Conservation (phyloP, 1,140 invertebrate species). For the Neodiprion fabricii region DNA sequence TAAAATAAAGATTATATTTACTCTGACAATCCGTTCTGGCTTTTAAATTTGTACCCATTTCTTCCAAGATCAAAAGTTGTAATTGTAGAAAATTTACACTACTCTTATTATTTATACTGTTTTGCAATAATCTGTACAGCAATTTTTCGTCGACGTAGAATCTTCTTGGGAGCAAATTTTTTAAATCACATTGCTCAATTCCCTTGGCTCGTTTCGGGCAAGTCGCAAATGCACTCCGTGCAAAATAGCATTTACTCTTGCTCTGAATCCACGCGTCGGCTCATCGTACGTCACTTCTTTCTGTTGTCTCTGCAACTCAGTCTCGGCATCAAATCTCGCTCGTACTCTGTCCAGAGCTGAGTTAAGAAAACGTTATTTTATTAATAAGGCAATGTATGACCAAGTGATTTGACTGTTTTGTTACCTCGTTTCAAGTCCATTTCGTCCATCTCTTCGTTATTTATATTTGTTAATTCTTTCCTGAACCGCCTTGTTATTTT, state of each 20-base stretch:
- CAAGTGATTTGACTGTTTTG: background rate
- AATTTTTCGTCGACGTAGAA: background rate
- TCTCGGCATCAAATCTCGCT: slow-evolving; percentile 57
- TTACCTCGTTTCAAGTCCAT: slow-evolving; percentile 82
- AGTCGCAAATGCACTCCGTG: slow-evolving; percentile 42
- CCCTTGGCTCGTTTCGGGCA: slow-evolving; percentile 33
- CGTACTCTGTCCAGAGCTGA: slow-evolving; percentile 61
- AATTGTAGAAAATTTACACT: slow-evolving; percentile 17
- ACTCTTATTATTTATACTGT: slow-evolving; percentile 16
- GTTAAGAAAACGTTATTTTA: too few species aligned
- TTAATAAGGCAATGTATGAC: too few species aligned
- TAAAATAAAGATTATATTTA: slow-evolving; percentile 49
- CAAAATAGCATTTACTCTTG: slow-evolving; percentile 46
- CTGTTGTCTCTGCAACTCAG: slow-evolving; percentile 41
- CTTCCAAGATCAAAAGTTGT: slow-evolving; percentile 2
- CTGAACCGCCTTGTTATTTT: slow-evolving; percentile 84
- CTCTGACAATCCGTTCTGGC: slow-evolving; percentile 25
- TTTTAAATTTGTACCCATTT: background rate
- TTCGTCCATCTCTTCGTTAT: slow-evolving; percentile 84
- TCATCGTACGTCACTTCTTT: slow-evolving; percentile 29
- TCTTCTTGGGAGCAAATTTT: background rate
- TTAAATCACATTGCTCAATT: slow-evolving; percentile 12
- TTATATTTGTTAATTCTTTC: slow-evolving; percentile 79
- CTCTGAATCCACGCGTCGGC: slow-evolving; percentile 33
- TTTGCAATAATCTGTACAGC: slow-evolving; percentile 33